Evolutionary conservation across 2,888 invertebrate genomes (phyloP), one percentile per base, ranked within the genome.

Genomic region (Euclidia mi): DNA sequence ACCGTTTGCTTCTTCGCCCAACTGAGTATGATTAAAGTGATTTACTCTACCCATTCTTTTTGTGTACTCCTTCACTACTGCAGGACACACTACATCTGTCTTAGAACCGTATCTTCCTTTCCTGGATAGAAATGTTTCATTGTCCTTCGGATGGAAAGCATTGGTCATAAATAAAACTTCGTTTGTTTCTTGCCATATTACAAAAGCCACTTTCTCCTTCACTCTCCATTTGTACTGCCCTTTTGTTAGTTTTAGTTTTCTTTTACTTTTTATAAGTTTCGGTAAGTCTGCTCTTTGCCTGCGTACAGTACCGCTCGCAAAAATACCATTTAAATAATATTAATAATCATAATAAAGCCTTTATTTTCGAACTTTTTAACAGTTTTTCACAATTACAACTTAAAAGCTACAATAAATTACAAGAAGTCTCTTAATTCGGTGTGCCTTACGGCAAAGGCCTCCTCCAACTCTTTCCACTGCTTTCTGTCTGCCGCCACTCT

Each of bases 131-230:
- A 10, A 29, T n/a, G 63, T 66, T 53, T 61, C 45, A 41, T 32
- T 55, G 31, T 31, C 40, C 56, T 70, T 75, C 11, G 76, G 73
- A 25, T 77, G 68, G 12, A 77, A 74, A n/a, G 67, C 72, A 37
- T 53, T 78, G 31, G 43, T 66, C 51, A 76, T 12, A 7, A 78
- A 11, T 35, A 58, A 35, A 15, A 75, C 75, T 12, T 57, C 42
- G 42, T 56, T 71, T 10, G 25, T 72, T 20, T 75, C 71, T 53
- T 69, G 50, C 76, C 76, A 76, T 11, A 66, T 41, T 4, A 56
- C 48, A 56, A 68, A 71, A 28, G 63, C 62, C 37, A 74, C 71
- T 44, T 73, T 62, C 14, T 35, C 38, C 31, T 63, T 63, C 9
- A 64, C 60, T 56, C 71, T 56, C 64, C 71, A 72, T 51, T 75